Conservation (phyloP, 2,797 vertebrate species). For the Myiotriccus ornatus region DNA sequence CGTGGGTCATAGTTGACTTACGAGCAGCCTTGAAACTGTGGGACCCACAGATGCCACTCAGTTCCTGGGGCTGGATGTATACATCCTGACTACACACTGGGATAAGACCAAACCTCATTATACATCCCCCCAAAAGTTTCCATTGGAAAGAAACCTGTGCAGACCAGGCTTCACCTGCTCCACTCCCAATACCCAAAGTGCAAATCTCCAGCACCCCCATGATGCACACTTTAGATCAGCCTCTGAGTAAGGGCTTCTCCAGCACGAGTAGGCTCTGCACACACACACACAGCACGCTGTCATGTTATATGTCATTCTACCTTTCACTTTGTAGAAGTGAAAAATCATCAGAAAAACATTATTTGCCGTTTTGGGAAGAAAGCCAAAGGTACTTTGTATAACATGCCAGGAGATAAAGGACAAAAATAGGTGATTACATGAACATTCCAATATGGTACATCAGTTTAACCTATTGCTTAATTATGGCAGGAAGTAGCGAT, state of each 20-base stretch:
- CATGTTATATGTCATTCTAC: neutral
- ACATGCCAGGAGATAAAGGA: neutral
- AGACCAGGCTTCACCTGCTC: neutral
- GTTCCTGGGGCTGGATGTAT: neutral
- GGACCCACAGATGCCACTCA: neutral
- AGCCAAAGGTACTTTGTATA: neutral
- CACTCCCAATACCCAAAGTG: neutral
- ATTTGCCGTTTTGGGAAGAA: neutral
- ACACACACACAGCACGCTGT: neutral
- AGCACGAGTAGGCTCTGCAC: neutral
- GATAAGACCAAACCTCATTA: neutral
- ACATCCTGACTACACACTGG: neutral
- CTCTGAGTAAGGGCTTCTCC: neutral
- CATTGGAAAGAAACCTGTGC: neutral
- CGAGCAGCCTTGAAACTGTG: neutral
- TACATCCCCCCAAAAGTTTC: fast-evolving
- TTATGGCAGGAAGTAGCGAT: neutral
- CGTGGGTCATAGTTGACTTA: fast-evolving
- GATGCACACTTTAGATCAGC: fast-evolving
- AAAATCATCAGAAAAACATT: neutral
- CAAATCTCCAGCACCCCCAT: neutral
- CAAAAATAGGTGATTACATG: neutral
- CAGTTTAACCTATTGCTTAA: neutral
- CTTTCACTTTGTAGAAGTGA: neutral
- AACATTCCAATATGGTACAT: neutral